Evolutionary conservation across 2,888 invertebrate species (phyloP), one percentile per base, ranked within the genome.

Genomic region (Dryadula phaetusa): DNA sequence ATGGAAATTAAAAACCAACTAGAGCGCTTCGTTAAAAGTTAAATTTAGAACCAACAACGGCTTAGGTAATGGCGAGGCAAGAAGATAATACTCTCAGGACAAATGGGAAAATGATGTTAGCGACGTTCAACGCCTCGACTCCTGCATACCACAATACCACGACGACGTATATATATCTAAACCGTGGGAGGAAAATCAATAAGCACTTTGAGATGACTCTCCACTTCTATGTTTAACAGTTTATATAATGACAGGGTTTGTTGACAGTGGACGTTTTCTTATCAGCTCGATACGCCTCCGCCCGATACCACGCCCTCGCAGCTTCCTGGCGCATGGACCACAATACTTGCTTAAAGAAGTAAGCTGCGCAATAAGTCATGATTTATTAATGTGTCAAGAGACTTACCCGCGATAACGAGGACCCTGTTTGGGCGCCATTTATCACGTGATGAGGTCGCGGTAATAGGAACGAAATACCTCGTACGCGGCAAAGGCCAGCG

Each of bases 251-350:
- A 80, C 78, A 82, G 78, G 80, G 87, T 90, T 91, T 91, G 90
- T 90, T 91, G 92, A 92, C 88, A 90, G 85, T 83, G 78, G 81
- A 83, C 83, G 86, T 82, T 82, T 89, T 90, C 90, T 91, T 91
- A 90, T 81, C 81, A 84, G 80, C 83, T 83, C 86, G 83, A 84
- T 80, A 81, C 79, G 78, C 80, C 87, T 85, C 84, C 85, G 82
- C 85, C 77, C 82, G 75, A 69, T 76, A 82, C 90, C 92, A 91
- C 91, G 92, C 92, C 92, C 92, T 83, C 84, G 70, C 72, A 77
- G 32, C 60, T 67, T 70, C 75, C 81, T 85, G 86, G 86, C 88
- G 86, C 80, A 81, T 84, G 85, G 82, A 86, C 82, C 85, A 79
- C 54, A 58, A 34, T 37, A 68, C 8, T 22, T 18, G 22, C 16